Evolutionary conservation across 2,797 vertebrate genomes (phyloP).

Genomic region (Amblyraja radiata): DNA sequence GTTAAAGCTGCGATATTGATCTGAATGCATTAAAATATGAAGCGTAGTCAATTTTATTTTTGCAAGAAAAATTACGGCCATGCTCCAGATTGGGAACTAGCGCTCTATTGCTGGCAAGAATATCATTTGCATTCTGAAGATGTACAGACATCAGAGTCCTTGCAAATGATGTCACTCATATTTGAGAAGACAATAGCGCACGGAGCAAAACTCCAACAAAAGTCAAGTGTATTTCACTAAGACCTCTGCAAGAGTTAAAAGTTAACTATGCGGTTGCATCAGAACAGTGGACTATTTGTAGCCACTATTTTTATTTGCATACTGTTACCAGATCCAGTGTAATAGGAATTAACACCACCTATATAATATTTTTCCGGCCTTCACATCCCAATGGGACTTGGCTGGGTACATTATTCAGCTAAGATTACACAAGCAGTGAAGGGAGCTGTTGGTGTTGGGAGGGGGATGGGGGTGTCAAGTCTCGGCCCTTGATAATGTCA

Average conservation of each 20-base stretch:
- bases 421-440: not conserved
- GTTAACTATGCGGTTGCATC: not conserved
- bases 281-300: not conserved
- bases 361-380: not conserved
- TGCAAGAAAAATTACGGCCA: not conserved
- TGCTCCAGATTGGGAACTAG: not conserved
- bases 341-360: slow-evolving; percentile 7
- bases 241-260: not conserved
- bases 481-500: not conserved
- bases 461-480: not conserved
- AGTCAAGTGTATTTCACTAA: not conserved
- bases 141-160: not conserved
- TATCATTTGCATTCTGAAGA: slow-evolving; percentile 20
- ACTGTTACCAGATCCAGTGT: not conserved
- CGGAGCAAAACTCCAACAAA: not conserved
- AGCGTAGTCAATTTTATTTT: not conserved
- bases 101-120: slow-evolving; percentile 12
- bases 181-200: slow-evolving; percentile 16
- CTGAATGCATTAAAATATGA: not conserved
- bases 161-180: slow-evolving; percentile 8
- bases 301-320: slow-evolving; percentile 10
- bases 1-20: not conserved
- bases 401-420: slow-evolving; percentile 10
- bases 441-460: not conserved
- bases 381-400: not conserved